phyloP scores from a whole-genome alignment of 2,113 vertebrate genomes.

The Saccopteryx bilineata region DNA sequence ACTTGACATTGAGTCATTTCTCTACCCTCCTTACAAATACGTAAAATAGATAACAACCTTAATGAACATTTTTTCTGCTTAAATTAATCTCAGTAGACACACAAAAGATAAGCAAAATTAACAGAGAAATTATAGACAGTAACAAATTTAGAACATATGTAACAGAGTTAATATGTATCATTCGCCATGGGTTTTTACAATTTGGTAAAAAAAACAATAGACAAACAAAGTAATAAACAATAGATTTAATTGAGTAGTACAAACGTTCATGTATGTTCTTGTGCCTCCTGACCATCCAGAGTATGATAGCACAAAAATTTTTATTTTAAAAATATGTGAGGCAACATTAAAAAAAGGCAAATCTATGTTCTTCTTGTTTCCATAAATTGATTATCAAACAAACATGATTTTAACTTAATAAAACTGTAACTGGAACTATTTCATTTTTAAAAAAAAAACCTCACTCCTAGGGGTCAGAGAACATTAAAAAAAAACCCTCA shows the following conservation, averaged over 20 bases:
- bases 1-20: background rate
- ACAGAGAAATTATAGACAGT: background rate
- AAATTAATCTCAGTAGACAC: background rate
- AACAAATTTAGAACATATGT: background rate
- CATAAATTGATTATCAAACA: no score
- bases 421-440: no score
- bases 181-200: slow-evolving; percentile 25
- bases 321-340: no score
- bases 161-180: background rate
- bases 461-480: no score
- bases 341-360: no score
- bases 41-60: background rate
- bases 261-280: no score
- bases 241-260: background rate
- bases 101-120: slow-evolving; percentile 15
- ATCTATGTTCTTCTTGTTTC: no score
- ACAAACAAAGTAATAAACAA: slow-evolving; percentile 27
- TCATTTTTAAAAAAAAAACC: no score
- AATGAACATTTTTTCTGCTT: background rate
- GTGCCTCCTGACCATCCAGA: no score
- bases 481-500: no score
- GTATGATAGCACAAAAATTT: no score
- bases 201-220: slow-evolving; percentile 19
- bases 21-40: background rate
- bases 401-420: no score